phyloP scores from a whole-genome alignment of 2,797 vertebrate species.

The Lemur catta region DNA sequence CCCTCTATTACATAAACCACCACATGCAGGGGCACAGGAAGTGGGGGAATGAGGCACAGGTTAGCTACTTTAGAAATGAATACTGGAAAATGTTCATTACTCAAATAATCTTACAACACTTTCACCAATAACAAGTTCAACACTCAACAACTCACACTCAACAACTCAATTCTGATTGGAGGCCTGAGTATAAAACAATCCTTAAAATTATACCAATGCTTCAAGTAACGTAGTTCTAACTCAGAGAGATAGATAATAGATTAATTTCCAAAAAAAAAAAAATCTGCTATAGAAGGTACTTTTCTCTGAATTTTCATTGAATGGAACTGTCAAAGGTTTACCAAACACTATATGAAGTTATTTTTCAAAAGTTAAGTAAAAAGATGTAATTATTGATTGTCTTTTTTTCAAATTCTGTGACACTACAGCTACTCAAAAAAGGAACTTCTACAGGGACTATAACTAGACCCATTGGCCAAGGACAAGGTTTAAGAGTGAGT shows the following conservation, averaged over 20 bases:
- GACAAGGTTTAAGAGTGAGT: neutral
- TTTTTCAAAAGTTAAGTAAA: constrained; percentile 30
- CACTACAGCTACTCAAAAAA: neutral
- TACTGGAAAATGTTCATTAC: neutral
- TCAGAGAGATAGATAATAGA: neutral
- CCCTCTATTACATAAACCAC: neutral
- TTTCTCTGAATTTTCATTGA: constrained; percentile 5
- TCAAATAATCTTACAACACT: neutral
- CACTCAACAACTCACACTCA: neutral
- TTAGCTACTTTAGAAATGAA: neutral
- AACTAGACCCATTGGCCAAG: neutral
- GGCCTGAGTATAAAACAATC: neutral
- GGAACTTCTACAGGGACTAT: neutral
- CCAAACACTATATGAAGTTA: neutral
- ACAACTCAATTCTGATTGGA: neutral
- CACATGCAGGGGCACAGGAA: fast-evolving
- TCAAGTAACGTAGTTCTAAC: neutral
- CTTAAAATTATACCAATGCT: neutral
- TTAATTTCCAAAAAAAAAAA: neutral
- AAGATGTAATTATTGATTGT: neutral
- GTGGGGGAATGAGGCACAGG: fast-evolving
- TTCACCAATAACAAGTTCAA: neutral
- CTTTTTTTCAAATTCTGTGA: neutral
- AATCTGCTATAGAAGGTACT: neutral
- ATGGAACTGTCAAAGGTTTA: neutral